These are phyloP conservation scores for Lasioglossum oenotherae DNA, from an alignment of 2,888 invertebrate genomes.

Conservation along the genomic window DNA sequence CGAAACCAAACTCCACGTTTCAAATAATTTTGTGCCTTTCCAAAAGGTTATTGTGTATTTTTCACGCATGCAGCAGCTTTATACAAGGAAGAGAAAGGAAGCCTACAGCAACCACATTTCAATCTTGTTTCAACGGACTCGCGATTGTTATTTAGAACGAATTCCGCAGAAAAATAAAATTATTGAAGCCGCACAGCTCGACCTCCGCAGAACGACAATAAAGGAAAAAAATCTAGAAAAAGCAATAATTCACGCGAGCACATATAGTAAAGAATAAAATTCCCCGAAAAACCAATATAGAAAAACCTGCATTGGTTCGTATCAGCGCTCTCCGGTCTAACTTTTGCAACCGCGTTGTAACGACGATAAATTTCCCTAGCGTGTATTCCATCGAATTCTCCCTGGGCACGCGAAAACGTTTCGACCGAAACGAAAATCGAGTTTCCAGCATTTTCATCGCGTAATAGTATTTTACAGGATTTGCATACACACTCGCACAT, in stretches of 20 bases:
- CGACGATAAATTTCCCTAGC: conserved; percentile 41
- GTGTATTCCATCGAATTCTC: background rate
- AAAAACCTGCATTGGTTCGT: conserved; percentile 19
- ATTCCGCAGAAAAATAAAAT: background rate
- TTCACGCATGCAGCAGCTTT: background rate
- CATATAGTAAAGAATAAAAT: conserved; percentile 13
- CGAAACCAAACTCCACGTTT: background rate
- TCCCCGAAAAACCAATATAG: conserved; percentile 11
- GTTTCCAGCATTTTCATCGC: conserved; percentile 22
- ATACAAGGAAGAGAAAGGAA: background rate
- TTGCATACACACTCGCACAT: background rate
- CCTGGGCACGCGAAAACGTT: conserved; percentile 3
- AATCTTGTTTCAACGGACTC: background rate
- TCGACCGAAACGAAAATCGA: conserved; percentile 35
- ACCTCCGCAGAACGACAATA: background rate
- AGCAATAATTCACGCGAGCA: background rate
- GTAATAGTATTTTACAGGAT: conserved; percentile 14
- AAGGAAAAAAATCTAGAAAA: background rate
- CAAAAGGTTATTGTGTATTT: background rate
- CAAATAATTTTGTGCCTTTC: background rate
- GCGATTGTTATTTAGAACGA: background rate
- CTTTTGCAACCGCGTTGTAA: conserved; percentile 21
- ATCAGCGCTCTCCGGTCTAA: conserved; percentile 6
- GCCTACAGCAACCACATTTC: background rate
- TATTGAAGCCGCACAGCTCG: background rate